phyloP scores from a whole-genome alignment of 2,113 vertebrate species.

The Microcebus griseorufus region DNA sequence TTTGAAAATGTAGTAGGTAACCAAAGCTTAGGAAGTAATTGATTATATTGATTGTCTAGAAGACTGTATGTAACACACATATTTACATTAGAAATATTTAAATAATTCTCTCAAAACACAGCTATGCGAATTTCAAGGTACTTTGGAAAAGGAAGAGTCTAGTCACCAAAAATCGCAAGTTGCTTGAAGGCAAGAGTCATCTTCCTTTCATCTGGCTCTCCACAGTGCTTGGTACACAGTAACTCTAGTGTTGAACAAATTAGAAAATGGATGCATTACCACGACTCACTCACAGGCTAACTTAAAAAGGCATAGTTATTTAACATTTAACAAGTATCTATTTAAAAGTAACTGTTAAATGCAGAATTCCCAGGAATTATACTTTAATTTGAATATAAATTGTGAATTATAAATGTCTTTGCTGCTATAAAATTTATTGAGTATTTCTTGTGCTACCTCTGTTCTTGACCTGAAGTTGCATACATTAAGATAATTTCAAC shows the following conservation, averaged over 20 bases:
- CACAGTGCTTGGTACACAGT: not conserved
- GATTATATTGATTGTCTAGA: not conserved
- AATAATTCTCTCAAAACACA: not conserved
- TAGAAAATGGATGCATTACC: not conserved
- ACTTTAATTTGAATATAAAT: not conserved
- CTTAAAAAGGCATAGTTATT: not conserved
- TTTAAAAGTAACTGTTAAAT: not conserved
- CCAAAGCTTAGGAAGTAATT: not conserved
- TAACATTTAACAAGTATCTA: not conserved
- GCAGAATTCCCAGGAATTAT: not conserved
- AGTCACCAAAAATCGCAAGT: not conserved
- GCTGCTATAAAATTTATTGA: not conserved
- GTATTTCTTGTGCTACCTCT: not conserved
- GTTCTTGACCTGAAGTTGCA: not conserved
- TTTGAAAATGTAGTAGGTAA: not conserved
- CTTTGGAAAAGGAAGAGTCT: not conserved
- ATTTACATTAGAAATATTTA: not conserved
- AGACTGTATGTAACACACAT: not conserved
- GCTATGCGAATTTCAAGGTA: not conserved
- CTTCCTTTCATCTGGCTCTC: not conserved
- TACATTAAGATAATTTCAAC: not conserved
- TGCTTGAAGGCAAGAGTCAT: not conserved
- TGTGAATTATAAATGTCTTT: not conserved
- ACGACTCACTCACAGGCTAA: not conserved
- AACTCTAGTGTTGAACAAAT: not conserved